Conservation (phyloP, 2,888 invertebrate species). For the Lepidocyrtinus sp. region DNA sequence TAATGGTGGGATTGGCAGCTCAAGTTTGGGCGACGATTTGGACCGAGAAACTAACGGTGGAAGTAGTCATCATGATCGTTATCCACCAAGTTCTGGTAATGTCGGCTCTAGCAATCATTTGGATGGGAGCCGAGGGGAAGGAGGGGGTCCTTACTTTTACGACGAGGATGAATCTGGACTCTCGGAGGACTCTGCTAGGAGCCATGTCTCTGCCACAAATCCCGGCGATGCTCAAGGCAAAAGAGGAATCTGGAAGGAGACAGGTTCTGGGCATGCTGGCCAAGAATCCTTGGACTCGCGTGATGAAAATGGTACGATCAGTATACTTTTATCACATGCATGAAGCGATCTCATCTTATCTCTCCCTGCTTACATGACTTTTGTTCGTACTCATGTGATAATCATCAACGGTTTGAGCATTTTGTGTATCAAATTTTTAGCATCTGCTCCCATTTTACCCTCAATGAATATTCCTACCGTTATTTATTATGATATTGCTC, state of each 20-base stretch:
- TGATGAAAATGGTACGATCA: slow-evolving; percentile 68
- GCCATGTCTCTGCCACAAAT: slow-evolving; percentile 58
- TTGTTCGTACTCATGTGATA: no score
- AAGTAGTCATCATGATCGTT: slow-evolving; percentile 65
- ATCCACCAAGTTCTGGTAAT: slow-evolving; percentile 64
- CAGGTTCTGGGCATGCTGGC: slow-evolving; percentile 62
- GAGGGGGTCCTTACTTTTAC: slow-evolving; percentile 61
- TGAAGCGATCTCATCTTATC: no score
- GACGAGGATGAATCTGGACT: slow-evolving; percentile 63
- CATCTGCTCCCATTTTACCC: no score
- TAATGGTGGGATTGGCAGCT: slow-evolving; percentile 31
- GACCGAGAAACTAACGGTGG: slow-evolving; percentile 60
- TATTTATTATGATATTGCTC: no score
- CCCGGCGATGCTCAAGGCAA: slow-evolving; percentile 68
- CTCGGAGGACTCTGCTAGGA: slow-evolving; percentile 64
- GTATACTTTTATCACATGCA: no score
- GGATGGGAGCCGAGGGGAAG: slow-evolving; percentile 67
- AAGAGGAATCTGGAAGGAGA: slow-evolving; percentile 68
- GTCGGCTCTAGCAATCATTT: slow-evolving; percentile 67
- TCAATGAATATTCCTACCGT: no score
- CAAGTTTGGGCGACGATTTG: slow-evolving; percentile 42
- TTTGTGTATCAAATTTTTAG: no score
- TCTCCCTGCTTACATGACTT: no score
- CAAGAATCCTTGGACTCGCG: slow-evolving; percentile 66
- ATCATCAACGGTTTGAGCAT: no score